These are phyloP conservation scores for Castor canadensis DNA, from an alignment of 2,113 vertebrate genomes.

Conservation along the genomic window DNA sequence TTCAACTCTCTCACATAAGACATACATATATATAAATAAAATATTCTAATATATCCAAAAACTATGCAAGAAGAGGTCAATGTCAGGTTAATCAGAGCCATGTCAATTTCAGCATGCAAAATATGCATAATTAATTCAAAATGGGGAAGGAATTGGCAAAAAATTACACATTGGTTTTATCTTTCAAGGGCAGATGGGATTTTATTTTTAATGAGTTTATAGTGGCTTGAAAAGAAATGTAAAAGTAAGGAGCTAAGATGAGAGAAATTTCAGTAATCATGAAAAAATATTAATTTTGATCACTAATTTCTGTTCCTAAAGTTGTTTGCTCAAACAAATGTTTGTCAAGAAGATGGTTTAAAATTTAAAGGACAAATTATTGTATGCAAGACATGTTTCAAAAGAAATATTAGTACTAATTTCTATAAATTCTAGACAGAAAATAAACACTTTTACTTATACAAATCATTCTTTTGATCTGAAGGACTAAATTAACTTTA, in stretches of 20 bases:
- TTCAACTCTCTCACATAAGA: not conserved
- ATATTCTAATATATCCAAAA: slow-evolving; percentile 26
- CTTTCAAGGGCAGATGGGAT: not conserved
- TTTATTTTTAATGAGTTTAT: slow-evolving; percentile 35
- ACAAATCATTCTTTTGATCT: not conserved
- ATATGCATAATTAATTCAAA: not conserved
- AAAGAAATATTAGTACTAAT: not conserved
- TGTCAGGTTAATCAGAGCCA: slow-evolving; percentile 12
- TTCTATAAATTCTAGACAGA: not conserved
- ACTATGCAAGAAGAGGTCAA: slow-evolving; percentile 13
- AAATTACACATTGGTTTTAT: not conserved
- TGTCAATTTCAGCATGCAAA: not conserved
- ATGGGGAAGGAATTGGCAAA: not conserved
- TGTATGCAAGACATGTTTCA: not conserved
- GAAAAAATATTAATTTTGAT: slow-evolving; percentile 1
- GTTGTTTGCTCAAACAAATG: slow-evolving; percentile 26
- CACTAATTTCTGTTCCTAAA: slow-evolving; percentile 6
- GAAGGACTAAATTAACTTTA: not conserved
- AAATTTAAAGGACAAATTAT: slow-evolving; percentile 26
- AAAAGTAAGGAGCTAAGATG: not conserved
- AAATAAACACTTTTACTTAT: not conserved
- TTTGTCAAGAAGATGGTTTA: not conserved
- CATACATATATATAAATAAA: not conserved
- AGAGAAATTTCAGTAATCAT: slow-evolving; percentile 8
- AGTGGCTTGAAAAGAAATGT: slow-evolving; percentile 6